Evolutionary conservation across 2,113 vertebrate species (phyloP).

Genomic region (Phyllostomus hastatus): DNA sequence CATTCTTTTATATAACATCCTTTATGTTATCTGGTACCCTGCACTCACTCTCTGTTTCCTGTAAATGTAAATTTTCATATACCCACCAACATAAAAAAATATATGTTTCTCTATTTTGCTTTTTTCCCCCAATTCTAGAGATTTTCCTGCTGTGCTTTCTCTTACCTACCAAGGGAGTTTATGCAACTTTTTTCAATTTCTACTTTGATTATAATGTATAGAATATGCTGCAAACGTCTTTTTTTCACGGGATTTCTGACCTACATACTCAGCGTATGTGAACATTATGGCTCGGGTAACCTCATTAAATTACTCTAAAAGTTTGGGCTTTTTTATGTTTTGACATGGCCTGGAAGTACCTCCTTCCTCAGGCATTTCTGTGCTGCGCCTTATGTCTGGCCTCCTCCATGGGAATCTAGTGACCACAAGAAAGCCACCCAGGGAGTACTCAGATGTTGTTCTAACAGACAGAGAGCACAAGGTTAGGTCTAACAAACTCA

Average conservation of each 20-base stretch:
- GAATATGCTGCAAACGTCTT: too few relatives aligned
- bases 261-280: not conserved
- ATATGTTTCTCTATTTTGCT: not conserved
- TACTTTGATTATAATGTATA: not conserved
- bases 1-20: too few relatives aligned
- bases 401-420: too few relatives aligned
- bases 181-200: not conserved
- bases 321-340: too few relatives aligned
- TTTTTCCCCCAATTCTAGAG: not conserved
- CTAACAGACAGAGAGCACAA: not conserved
- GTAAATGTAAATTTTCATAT: not conserved
- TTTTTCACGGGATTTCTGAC: not conserved
- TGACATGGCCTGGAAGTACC: not conserved
- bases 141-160: not conserved
- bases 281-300: too few relatives aligned
- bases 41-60: too few relatives aligned
- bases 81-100: not conserved
- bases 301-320: too few relatives aligned
- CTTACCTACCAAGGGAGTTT: accelerated
- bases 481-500: too few relatives aligned
- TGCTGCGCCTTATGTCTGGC: not conserved
- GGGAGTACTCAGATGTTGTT: not conserved
- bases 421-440: not conserved
- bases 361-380: not conserved
- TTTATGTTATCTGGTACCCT: too few relatives aligned